These are phyloP conservation scores for Corythucha ciliata DNA, from an alignment of 2,888 invertebrate species.

Conservation along the genomic window DNA sequence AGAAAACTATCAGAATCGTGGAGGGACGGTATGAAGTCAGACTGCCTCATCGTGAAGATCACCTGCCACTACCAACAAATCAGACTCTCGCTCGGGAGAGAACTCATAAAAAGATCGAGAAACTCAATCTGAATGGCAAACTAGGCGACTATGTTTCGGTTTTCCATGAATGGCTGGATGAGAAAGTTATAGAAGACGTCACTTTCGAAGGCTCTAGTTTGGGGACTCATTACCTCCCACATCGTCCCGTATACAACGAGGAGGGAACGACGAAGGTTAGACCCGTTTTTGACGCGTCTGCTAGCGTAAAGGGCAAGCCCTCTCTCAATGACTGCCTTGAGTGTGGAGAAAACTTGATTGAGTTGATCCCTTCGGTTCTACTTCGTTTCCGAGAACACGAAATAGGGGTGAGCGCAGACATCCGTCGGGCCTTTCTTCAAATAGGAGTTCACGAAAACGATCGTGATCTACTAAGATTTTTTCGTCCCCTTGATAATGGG, in stretches of 20 bases:
- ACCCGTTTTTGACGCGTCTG: no score
- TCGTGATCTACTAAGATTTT: background rate
- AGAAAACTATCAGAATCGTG: slow-evolving; percentile 34
- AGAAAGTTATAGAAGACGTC: slow-evolving; percentile 36
- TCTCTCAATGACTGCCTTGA: no score
- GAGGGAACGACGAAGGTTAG: no score
- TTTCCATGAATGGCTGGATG: slow-evolving; percentile 35
- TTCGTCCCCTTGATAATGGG: background rate
- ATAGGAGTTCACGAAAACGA: background rate
- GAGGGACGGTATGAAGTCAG: slow-evolving; percentile 37
- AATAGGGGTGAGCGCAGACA: slow-evolving; percentile 1
- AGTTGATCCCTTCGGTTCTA: background rate
- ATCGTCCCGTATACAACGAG: slow-evolving; percentile 15
- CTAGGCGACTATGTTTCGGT: slow-evolving; percentile 34
- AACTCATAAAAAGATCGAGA: slow-evolving; percentile 33
- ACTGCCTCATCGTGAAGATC: slow-evolving; percentile 38
- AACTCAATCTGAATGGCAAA: slow-evolving; percentile 30
- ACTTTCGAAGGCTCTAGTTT: slow-evolving; percentile 20
- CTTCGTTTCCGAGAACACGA: background rate
- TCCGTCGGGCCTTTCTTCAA: slow-evolving; percentile 1
- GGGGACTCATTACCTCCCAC: slow-evolving; percentile 18
- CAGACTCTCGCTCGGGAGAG: slow-evolving; percentile 34
- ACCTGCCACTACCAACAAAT: slow-evolving; percentile 36
- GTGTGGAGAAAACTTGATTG: no score
- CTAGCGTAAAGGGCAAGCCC: no score